Evolutionary conservation across 1,140 invertebrate genomes (phyloP).

Genomic region (Brachionus angularis): DNA sequence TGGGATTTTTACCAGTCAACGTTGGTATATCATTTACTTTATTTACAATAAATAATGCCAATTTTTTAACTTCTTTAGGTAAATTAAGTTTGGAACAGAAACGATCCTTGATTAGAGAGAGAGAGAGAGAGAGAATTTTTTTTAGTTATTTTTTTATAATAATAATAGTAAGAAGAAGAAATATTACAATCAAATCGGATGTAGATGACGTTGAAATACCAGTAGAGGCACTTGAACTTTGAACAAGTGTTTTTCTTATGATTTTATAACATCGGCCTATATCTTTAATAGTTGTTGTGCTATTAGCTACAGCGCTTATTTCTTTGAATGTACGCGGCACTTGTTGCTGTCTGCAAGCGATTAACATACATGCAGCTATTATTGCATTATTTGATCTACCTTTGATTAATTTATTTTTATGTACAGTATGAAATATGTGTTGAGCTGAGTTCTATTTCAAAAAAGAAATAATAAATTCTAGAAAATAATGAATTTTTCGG

Average conservation of each 20-base stretch:
- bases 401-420: conserved; percentile 92
- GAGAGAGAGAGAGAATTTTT: conserved; percentile 44
- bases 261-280: conserved; percentile 94
- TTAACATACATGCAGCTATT: conserved; percentile 95
- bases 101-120: conserved; percentile 62
- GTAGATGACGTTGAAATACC: neutral
- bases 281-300: conserved; percentile 74
- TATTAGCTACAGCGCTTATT: conserved; percentile 47
- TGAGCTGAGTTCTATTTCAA: conserved; percentile 39
- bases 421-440: conserved; percentile 39
- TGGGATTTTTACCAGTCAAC: conserved; percentile 95
- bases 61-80: conserved; percentile 84
- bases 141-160: neutral
- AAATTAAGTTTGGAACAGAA: conserved; percentile 67
- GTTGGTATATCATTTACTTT: conserved; percentile 95
- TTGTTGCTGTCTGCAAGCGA: conserved; percentile 95
- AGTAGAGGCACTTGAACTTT: conserved; percentile 63
- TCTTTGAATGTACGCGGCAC: conserved; percentile 96
- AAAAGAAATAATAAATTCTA: neutral
- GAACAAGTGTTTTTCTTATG: conserved; percentile 71
- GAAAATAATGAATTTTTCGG: neutral
- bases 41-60: conserved; percentile 90
- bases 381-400: conserved; percentile 94
- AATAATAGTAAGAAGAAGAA: conserved; percentile 5
- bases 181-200: neutral